phyloP scores from a whole-genome alignment of 1,140 invertebrate genomes.

The Trichogramma pretiosum region DNA sequence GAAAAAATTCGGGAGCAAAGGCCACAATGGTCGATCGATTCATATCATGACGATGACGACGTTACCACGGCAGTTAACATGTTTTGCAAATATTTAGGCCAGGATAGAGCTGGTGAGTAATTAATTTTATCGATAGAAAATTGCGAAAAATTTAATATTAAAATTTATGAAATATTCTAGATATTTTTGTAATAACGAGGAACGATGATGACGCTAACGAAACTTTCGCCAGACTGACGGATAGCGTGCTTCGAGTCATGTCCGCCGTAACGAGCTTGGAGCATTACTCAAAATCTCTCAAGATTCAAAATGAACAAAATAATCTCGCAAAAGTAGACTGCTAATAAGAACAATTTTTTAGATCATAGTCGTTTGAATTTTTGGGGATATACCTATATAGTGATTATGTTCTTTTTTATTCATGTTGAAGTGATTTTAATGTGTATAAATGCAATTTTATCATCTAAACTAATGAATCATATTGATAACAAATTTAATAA shows the following conservation, averaged over 20 bases:
- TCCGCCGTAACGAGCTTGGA: conserved; percentile 50
- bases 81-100: conserved; percentile 60
- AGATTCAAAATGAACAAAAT: conserved; percentile 31
- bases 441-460: too few species aligned
- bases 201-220: conserved; percentile 55
- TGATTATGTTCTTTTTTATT: too few species aligned
- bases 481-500: too few species aligned
- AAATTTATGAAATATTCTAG: conserved; percentile 35
- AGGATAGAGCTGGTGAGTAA: conserved; percentile 55
- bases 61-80: conserved; percentile 61
- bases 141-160: background rate
- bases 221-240: conserved; percentile 56
- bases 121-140: conserved; percentile 1
- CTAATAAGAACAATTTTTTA: conserved; percentile 22
- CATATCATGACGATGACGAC: conserved; percentile 51
- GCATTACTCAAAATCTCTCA: conserved; percentile 33
- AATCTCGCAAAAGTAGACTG: conserved; percentile 38
- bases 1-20: conserved; percentile 55
- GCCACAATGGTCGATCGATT: conserved; percentile 53
- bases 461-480: too few species aligned
- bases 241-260: conserved; percentile 57
- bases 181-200: conserved; percentile 55
- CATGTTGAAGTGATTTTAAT: too few species aligned
- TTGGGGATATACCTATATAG: background rate
- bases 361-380: background rate